Conservation (phyloP, 2,113 vertebrate genomes). For the Pelvicachromis taeniatus region DNA sequence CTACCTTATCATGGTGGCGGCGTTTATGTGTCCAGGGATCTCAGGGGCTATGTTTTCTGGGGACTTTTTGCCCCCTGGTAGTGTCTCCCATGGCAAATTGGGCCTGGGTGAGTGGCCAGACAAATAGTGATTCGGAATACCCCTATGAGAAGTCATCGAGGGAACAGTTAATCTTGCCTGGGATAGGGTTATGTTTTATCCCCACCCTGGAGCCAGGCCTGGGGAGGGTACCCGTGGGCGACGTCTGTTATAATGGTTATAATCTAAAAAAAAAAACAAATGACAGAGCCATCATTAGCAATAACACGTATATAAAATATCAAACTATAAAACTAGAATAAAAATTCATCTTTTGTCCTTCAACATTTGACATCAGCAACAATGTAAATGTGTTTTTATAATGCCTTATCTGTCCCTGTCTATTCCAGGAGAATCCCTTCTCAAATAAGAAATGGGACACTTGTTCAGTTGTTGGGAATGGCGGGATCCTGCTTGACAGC, state of each 20-base stretch:
- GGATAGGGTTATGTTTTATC: no score
- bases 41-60: no score
- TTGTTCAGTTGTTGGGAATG: constrained; percentile 76
- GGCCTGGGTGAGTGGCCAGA: no score
- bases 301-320: background rate
- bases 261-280: background rate
- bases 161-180: no score
- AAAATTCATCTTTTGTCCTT: background rate
- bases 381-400: background rate
- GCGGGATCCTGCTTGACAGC: constrained; percentile 74
- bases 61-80: no score
- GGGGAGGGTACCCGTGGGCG: no score
- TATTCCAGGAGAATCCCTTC: constrained; percentile 62
- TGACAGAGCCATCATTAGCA: background rate
- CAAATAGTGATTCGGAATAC: no score
- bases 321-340: background rate
- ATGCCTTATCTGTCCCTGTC: background rate
- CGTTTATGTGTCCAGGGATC: no score
- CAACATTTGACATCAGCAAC: background rate
- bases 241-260: background rate
- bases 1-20: no score
- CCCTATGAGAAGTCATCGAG: no score
- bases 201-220: no score
- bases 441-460: constrained; percentile 52
- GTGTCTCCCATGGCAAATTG: no score